Conservation (phyloP, 2,797 vertebrate genomes). For the Botia kubotai region DNA sequence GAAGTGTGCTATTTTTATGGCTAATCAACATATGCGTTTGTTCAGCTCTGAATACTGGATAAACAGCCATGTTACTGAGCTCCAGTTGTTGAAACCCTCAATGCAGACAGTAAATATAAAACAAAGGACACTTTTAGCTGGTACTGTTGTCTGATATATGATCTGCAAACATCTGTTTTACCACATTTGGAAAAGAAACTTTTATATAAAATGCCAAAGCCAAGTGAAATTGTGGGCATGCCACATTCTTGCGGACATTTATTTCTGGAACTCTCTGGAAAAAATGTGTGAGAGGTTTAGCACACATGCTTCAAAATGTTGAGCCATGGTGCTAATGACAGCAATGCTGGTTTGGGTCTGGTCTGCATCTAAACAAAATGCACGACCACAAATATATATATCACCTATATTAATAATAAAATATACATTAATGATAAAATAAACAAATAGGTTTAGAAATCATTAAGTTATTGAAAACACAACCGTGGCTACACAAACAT, state of each 20-base stretch:
- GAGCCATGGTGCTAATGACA: not conserved
- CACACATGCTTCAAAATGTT: not conserved
- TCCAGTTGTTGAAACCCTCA: conserved; percentile 12
- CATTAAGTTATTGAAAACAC: too few species aligned
- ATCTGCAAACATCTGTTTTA: not conserved
- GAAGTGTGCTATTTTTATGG: conserved; percentile 37
- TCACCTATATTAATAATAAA: too few species aligned
- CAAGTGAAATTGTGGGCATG: not conserved
- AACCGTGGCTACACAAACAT: too few species aligned
- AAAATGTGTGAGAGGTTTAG: not conserved
- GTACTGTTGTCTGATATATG: conserved; percentile 10
- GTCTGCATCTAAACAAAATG: not conserved
- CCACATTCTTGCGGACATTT: not conserved
- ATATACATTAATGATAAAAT: too few species aligned
- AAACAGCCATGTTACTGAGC: conserved; percentile 13
- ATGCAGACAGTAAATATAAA: not conserved
- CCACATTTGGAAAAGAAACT: conserved; percentile 50
- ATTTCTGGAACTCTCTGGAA: not conserved
- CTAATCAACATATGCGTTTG: conserved; percentile 18
- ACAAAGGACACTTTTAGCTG: not conserved
- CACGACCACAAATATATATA: not conserved
- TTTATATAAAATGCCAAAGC: conserved; percentile 54
- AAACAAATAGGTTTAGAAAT: too few species aligned
- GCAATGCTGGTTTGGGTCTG: not conserved
- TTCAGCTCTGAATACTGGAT: conserved; percentile 29